Base-by-base conservation (phyloP, 2,888 invertebrate genomes). In the Scaptomyza parva region DNA sequence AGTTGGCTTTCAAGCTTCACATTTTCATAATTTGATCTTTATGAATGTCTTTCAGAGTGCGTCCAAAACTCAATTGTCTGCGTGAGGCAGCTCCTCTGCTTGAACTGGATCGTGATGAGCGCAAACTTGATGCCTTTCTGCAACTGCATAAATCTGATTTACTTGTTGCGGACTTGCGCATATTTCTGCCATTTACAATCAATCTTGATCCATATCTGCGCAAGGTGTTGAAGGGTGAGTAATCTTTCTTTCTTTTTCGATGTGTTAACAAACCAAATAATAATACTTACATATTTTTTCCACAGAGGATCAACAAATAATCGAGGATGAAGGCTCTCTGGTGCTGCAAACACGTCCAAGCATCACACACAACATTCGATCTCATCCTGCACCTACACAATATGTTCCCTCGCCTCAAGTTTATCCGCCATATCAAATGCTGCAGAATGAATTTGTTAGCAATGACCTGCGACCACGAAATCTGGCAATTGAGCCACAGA, bases 161-260 rank as follows among this genome's bases (percentile, higher is more conserved):
- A 66, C 93, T 97, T 41, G 95, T 97, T 8, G 96, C 96, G 40
- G 97, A 98, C 90, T 93, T 99, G 89, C 97, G 98, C 90, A 96
- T 98, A 88, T 99, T 99, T 92, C 93, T 99, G 67, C 99, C 99
- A 0, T 99, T 99, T 91, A 99, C 99, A 14, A 99, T 99, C 86
- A 99, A 99, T 92, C 93, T 99, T 57, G 99, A 99, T 93, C 99
- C 99, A 0, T 99, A 98, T 90, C 95, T 99, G 66, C 96, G 98
- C 90, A 99, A 99, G 93, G 96, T 98, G 58, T 97, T 99, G 62
- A 97, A 98, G 94, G 99, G 97, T 96, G 91, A 87, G 74, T 69
- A n/a, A n/a, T n/a, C 8, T 11, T 0, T 14, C 3, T 0, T 0
- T 1, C 0, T 0, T 0, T 9, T 11, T 9, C 0, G 1, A 26